Evolutionary conservation across 2,888 invertebrate species (phyloP).

Genomic region (Alloscopus bannaensis): DNA sequence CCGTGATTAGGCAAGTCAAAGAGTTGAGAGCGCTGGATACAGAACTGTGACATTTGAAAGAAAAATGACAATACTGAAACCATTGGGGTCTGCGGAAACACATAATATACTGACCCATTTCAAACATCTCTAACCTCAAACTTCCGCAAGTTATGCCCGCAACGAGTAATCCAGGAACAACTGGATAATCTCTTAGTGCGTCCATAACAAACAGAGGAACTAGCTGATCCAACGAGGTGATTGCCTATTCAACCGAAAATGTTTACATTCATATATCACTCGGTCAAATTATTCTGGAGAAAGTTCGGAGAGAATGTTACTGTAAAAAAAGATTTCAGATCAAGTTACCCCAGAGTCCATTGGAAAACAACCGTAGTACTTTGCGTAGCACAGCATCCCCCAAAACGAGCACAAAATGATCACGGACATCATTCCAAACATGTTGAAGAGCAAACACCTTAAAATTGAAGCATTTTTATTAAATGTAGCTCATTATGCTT

Average conservation of each 20-base stretch:
- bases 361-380: slow-evolving; percentile 64
- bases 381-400: slow-evolving; percentile 62
- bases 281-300: slow-evolving; percentile 3
- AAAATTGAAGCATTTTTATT: neutral
- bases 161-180: slow-evolving; percentile 90
- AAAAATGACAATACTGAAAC: slow-evolving; percentile 10
- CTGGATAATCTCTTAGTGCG: slow-evolving; percentile 81
- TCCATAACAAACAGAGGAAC: slow-evolving; percentile 78
- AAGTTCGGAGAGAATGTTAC: neutral
- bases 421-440: slow-evolving; percentile 67
- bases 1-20: slow-evolving; percentile 90
- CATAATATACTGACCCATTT: neutral
- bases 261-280: neutral
- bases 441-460: slow-evolving; percentile 67
- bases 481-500: neutral
- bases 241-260: slow-evolving; percentile 29
- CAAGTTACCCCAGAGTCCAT: slow-evolving; percentile 49
- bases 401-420: slow-evolving; percentile 62
- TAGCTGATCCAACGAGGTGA: slow-evolving; percentile 71
- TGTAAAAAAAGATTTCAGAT: neutral
- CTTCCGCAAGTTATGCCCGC: slow-evolving; percentile 94
- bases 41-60: slow-evolving; percentile 80
- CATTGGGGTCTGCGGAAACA: neutral
- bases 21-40: slow-evolving; percentile 96
- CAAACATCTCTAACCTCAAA: slow-evolving; percentile 76